Base-by-base conservation (phyloP, 2,797 vertebrate genomes). In the Chiroxiphia lanceolata region DNA sequence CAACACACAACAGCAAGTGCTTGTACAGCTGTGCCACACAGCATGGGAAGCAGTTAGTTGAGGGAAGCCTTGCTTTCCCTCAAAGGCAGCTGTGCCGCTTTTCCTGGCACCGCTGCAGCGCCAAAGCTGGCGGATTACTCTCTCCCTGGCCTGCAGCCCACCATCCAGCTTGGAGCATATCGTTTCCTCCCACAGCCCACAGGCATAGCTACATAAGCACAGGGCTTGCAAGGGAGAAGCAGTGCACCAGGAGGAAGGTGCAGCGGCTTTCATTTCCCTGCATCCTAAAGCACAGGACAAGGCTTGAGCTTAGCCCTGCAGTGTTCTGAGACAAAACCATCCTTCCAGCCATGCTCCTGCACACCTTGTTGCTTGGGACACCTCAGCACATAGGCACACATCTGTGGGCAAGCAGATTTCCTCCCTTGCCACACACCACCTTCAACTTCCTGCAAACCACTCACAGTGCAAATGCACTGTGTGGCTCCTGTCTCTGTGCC, bases 401-500 rank as follows among this genome's bases (percentile, higher is more conserved):
- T 27, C 47, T 42, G 11, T 47, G 40, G 36, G 36, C 1, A 0
- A 59, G 51, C n/a, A 45, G 34, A 84, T 33, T 74, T 78, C 40
- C 57, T 67, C 18, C 9, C 11, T 4, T 33, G 50, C 23, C 22
- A 48, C 44, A 23, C 9, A 53, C 17, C 42, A 51, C 15, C 17
- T 48, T 71, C 59, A 56, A 51, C 33, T 40, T 94, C 48, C 60
- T 27, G 29, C 64, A 83, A 80, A 82, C 44, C 74, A 64, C 27
- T 75, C 17, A 21, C 0, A 0, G 44, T 45, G 10, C 48, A 77
- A n/a, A 87, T 0, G 0, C 0, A 3, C 31, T 23, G 5, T 0
- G 0, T 21, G 11, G 34, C 45, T 83, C 68, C 68, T 18, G n/a
- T 42, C 34, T 25, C 50, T 0, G 0, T 33, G 31, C n/a, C 34